These are phyloP conservation scores for Cephalopachus bancanus DNA, from an alignment of 2,797 vertebrate genomes.

Conservation along the genomic window DNA sequence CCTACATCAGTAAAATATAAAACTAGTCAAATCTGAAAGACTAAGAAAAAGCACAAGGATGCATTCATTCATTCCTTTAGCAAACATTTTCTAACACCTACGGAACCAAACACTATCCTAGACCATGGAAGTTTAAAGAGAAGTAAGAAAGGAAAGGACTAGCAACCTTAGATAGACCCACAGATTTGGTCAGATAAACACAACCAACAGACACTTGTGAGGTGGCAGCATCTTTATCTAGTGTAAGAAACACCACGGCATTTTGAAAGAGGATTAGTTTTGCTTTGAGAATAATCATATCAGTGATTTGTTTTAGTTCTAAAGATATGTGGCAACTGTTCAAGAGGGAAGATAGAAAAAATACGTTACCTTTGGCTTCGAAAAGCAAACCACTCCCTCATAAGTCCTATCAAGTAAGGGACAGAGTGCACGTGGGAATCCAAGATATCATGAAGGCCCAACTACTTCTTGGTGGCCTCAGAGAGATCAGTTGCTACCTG, in stretches of 20 bases:
- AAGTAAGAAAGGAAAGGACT: conserved; percentile 35
- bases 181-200: not conserved
- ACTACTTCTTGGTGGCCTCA: not conserved
- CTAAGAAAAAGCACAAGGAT: not conserved
- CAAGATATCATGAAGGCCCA: not conserved
- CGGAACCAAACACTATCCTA: not conserved
- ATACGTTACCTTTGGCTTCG: not conserved
- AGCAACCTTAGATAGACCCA: not conserved
- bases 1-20: conserved; percentile 1
- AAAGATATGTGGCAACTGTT: not conserved
- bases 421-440: not conserved
- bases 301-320: not conserved
- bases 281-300: not conserved
- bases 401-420: not conserved
- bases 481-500: not conserved
- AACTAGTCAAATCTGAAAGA: conserved; percentile 38
- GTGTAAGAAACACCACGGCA: not conserved
- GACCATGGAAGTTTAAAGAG: not conserved
- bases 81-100: conserved; percentile 24
- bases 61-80: conserved; percentile 12
- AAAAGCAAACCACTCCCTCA: not conserved
- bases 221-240: not conserved
- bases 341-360: not conserved
- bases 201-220: not conserved
- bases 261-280: not conserved